phyloP scores from a whole-genome alignment of 2,888 invertebrate genomes.

The Cyclophora albipunctata region DNA sequence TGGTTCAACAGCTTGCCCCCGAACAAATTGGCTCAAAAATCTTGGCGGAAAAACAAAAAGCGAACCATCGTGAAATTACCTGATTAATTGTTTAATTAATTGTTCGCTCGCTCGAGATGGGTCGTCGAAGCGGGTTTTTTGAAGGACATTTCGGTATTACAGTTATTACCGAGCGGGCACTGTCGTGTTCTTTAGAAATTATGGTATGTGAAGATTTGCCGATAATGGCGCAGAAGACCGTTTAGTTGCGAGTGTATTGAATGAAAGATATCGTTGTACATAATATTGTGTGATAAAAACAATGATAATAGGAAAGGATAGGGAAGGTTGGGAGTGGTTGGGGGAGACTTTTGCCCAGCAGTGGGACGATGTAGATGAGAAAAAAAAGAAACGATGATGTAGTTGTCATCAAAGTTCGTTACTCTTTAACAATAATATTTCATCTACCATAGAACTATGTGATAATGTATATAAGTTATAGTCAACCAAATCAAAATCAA shows the following conservation, averaged over 20 bases:
- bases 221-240: not conserved
- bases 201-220: not conserved
- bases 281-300: too few species aligned
- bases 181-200: slow-evolving; percentile 4
- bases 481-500: too few species aligned
- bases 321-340: too few species aligned
- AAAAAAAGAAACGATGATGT: too few species aligned
- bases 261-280: not conserved
- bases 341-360: too few species aligned
- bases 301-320: too few species aligned
- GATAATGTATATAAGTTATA: too few species aligned
- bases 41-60: slow-evolving; percentile 41
- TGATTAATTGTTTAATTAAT: slow-evolving; percentile 76
- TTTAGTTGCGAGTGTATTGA: not conserved
- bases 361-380: too few species aligned
- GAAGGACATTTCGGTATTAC: slow-evolving; percentile 7
- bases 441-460: too few species aligned
- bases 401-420: too few species aligned
- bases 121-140: not conserved
- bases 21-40: slow-evolving; percentile 18
- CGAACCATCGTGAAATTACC: slow-evolving; percentile 67
- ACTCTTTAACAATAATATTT: too few species aligned
- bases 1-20: slow-evolving; percentile 1
- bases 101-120: slow-evolving; percentile 24
- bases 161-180: slow-evolving; percentile 5